Evolutionary conservation across 2,888 invertebrate species (phyloP).

Genomic region (Ornithoptera alexandrae): DNA sequence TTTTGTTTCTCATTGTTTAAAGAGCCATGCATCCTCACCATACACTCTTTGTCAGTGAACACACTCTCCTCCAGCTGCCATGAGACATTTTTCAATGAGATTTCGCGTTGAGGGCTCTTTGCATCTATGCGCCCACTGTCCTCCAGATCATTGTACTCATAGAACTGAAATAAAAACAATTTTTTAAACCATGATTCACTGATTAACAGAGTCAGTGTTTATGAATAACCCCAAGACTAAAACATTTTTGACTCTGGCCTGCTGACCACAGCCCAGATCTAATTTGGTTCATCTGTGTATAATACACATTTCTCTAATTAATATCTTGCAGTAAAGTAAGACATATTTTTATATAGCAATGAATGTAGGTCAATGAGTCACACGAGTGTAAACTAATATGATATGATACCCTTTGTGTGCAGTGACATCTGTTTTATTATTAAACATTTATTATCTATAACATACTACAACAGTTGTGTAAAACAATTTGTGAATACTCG

Average conservation of each 20-base stretch:
- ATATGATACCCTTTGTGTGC: background rate
- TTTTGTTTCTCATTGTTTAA: slow-evolving; percentile 34
- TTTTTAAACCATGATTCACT: background rate
- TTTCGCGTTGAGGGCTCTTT: slow-evolving; percentile 49
- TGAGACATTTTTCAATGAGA: slow-evolving; percentile 40
- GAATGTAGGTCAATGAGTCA: slow-evolving; percentile 23
- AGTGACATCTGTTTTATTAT: slow-evolving; percentile 21
- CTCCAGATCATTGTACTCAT: slow-evolving; percentile 80
- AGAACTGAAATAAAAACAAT: slow-evolving; percentile 58
- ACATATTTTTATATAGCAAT: background rate
- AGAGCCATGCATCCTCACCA: slow-evolving; percentile 47
- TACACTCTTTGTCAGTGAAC: slow-evolving; percentile 56
- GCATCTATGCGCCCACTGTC: slow-evolving; percentile 67
- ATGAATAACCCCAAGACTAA: too few species aligned
- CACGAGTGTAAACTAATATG: slow-evolving; percentile 10
- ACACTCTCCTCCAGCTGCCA: slow-evolving; percentile 54
- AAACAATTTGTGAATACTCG: too few species aligned
- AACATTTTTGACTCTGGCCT: too few species aligned
- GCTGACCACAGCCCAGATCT: too few species aligned
- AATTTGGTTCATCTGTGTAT: too few species aligned
- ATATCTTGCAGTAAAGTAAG: background rate
- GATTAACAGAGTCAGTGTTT: too few species aligned
- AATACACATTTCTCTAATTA: too few species aligned
- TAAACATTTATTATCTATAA: background rate
- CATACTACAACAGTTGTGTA: too few species aligned